Base-by-base conservation (phyloP, 2,113 vertebrate genomes). In the Notarius quadriscutis region DNA sequence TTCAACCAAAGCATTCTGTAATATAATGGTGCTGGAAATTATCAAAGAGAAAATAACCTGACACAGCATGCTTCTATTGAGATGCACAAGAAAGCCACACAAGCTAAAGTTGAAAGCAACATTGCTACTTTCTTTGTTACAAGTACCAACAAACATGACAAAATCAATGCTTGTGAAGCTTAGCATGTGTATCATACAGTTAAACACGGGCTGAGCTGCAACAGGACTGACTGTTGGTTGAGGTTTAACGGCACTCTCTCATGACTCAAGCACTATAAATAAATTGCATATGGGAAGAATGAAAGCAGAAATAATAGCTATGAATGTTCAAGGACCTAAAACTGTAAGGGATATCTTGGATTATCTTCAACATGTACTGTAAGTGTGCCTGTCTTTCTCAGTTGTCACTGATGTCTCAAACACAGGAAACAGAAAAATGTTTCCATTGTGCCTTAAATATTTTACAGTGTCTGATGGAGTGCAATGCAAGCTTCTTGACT, bases 241-340 rank as follows among this genome's bases (percentile, higher is more conserved):
- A 69, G 75, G 30, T 14, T 60, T 27, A 58, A 67, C 58, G 48
- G 53, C 22, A 9, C 60, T 77, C 48, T 81, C 34, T 85, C 81
- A 81, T 27, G 83, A 88, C n/a, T 80, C 87, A 55, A 62, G 27
- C 30, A 22, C 14, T 60, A 51, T 51, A 34, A 71, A 12, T 78
- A 80, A 88, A 55, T 81, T 85, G 63, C 51, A 81, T 27, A 72
- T 85, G 75, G 30, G 53, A n/a, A 74, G 77, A 71, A 85, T 25
- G 18, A 74, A 85, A 74, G 87, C 87, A 41, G 87, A 84, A 27
- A 85, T 88, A 65, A 88, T 88, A 10, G 58, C 87, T 18, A 74
- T 88, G 27, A 81, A 81, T 81, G 77, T 81, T 72, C 27, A 53
- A 48, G 75, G 65, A 60, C 7, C 14, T 15, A 69, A 69, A 14